Conservation (phyloP, 2,888 invertebrate genomes). For the Ceriagrion tenellum region DNA sequence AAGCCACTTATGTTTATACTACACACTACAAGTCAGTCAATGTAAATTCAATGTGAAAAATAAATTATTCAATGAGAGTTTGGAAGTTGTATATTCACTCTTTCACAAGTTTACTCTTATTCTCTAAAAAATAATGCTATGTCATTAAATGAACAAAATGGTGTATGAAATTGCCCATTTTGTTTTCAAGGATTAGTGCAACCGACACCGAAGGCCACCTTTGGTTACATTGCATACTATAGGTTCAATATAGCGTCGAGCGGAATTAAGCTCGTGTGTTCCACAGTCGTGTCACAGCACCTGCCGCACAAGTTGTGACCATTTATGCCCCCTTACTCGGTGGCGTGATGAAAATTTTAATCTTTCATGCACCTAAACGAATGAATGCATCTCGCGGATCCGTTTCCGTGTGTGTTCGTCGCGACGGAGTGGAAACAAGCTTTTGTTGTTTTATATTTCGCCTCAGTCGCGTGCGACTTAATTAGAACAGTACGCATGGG, state of each 20-base stretch:
- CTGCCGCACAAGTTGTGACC: background rate
- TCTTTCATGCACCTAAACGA: background rate
- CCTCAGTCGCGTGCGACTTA: background rate
- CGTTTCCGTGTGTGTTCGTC: background rate
- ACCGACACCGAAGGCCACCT: too few species aligned
- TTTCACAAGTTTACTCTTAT: too few species aligned
- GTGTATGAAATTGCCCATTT: too few species aligned
- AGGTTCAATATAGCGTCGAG: background rate
- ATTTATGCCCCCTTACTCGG: background rate
- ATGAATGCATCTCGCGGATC: background rate
- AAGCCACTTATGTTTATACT: too few species aligned
- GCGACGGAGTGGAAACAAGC: background rate
- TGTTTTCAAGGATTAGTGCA: too few species aligned
- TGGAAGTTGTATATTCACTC: too few species aligned
- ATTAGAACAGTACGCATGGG: slow-evolving; percentile 47
- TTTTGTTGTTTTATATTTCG: background rate
- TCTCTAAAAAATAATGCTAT: too few species aligned
- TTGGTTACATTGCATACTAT: too few species aligned
- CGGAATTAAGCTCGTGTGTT: background rate
- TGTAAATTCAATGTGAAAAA: too few species aligned
- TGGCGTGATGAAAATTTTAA: slow-evolving; percentile 25
- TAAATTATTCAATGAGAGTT: too few species aligned
- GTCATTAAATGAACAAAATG: too few species aligned
- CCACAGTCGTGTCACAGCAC: background rate
- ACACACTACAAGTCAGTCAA: too few species aligned